Conservation (phyloP, 2,888 invertebrate genomes). For the Drosophila parthenogenetica region DNA sequence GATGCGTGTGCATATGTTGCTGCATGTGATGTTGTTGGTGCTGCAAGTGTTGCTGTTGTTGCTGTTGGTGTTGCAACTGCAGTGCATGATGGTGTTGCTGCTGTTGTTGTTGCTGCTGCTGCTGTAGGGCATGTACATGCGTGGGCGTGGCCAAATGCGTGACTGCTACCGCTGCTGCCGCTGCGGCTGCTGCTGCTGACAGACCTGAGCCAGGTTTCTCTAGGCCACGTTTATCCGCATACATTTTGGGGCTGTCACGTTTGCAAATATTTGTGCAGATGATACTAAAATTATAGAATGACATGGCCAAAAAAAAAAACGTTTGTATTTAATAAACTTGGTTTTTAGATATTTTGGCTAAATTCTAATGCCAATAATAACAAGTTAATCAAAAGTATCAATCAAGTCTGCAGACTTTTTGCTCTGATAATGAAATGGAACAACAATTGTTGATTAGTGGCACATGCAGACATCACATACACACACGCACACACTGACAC, state of each 20-base stretch:
- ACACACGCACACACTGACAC: constrained; percentile 15
- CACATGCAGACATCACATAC: constrained; percentile 18
- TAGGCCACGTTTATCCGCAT: constrained; percentile 75
- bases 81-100: constrained; percentile 62
- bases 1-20: constrained; percentile 70
- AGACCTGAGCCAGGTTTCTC: constrained; percentile 65
- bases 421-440: constrained; percentile 65
- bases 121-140: constrained; percentile 59
- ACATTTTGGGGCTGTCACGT: constrained; percentile 69
- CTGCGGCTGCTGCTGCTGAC: constrained; percentile 46
- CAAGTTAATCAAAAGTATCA: constrained; percentile 42
- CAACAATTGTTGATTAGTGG: constrained; percentile 65
- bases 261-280: constrained; percentile 65
- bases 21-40: constrained; percentile 72
- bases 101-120: constrained; percentile 63
- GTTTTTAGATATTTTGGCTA: constrained; percentile 28
- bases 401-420: constrained; percentile 69
- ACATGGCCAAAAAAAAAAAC: constrained; percentile 26
- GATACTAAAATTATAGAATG: constrained; percentile 56
- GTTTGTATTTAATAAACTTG: constrained; percentile 31
- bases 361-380: constrained; percentile 37
- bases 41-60: constrained; percentile 63
- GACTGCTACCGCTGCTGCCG: constrained; percentile 58
- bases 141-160: constrained; percentile 61
- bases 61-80: constrained; percentile 63